Conservation (phyloP, 1,140 invertebrate genomes). For the Halyomorpha halys region DNA sequence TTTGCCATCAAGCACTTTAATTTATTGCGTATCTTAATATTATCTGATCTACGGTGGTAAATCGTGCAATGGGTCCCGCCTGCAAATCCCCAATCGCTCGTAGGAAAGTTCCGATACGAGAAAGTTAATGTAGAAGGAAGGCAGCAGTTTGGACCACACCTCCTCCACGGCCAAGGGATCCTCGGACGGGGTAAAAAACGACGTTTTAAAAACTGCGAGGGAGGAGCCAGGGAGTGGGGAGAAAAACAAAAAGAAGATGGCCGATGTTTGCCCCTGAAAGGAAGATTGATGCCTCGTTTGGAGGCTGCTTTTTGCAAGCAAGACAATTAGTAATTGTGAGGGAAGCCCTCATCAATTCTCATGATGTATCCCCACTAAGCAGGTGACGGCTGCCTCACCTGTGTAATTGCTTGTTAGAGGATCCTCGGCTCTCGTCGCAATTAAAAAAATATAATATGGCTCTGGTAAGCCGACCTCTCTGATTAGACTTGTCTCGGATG, state of each 20-base stretch:
- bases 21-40: too few species aligned
- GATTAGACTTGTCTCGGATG: slow-evolving; percentile 10
- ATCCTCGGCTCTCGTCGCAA: slow-evolving; percentile 5
- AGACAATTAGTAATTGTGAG: slow-evolving; percentile 26
- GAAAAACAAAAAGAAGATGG: slow-evolving; percentile 1
- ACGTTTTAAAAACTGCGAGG: slow-evolving; percentile 17
- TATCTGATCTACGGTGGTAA: too few species aligned
- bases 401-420: slow-evolving; percentile 21
- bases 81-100: too few species aligned
- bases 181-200: neutral
- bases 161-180: neutral
- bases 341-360: neutral
- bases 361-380: neutral
- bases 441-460: slow-evolving; percentile 14
- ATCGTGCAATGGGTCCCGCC: too few species aligned
- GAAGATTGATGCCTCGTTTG: slow-evolving; percentile 26
- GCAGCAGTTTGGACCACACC: too few species aligned
- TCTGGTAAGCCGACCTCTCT: slow-evolving; percentile 2
- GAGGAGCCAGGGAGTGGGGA: neutral
- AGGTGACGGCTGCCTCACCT: slow-evolving; percentile 5
- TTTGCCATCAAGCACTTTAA: too few species aligned
- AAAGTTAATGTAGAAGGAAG: too few species aligned
- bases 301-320: slow-evolving; percentile 22
- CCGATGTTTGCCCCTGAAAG: slow-evolving; percentile 19
- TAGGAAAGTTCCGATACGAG: too few species aligned